Evolutionary conservation across 2,888 invertebrate genomes (phyloP).

Genomic region (Drepanosiphum platanoidis): DNA sequence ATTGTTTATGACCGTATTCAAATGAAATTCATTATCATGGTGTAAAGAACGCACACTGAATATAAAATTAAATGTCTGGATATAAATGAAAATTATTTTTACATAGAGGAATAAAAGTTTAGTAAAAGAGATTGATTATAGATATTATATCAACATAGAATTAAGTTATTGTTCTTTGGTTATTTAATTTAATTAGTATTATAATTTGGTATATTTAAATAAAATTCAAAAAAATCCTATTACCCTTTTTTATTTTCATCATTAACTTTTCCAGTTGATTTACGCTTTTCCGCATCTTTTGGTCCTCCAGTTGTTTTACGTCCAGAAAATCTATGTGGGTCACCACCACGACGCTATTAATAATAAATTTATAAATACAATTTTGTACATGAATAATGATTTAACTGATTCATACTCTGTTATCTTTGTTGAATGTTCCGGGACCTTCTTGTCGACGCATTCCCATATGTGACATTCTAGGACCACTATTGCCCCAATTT

Average conservation of each 20-base stretch:
- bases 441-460: conserved; percentile 16
- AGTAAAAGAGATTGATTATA: too few species aligned
- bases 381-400: not conserved
- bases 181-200: too few species aligned
- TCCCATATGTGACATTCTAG: conserved; percentile 34
- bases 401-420: conserved; percentile 12
- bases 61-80: too few species aligned
- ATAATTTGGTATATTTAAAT: too few species aligned
- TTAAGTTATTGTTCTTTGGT: too few species aligned
- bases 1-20: too few species aligned
- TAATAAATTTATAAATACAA: not conserved
- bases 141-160: too few species aligned
- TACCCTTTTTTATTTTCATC: conserved; percentile 59
- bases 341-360: conserved; percentile 26
- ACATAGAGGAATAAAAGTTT: too few species aligned
- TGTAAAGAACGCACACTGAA: too few species aligned
- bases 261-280: conserved; percentile 41
- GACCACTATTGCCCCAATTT: conserved; percentile 2
- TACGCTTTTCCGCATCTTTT: conserved; percentile 47
- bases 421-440: conserved; percentile 41
- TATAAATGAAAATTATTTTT: too few species aligned
- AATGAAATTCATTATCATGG: too few species aligned
- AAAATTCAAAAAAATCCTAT: too few species aligned
- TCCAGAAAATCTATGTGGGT: conserved; percentile 34
- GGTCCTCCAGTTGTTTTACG: conserved; percentile 40